These are phyloP conservation scores for Drosophila multiciliata DNA, from an alignment of 2,888 invertebrate genomes.

Conservation along the genomic window DNA sequence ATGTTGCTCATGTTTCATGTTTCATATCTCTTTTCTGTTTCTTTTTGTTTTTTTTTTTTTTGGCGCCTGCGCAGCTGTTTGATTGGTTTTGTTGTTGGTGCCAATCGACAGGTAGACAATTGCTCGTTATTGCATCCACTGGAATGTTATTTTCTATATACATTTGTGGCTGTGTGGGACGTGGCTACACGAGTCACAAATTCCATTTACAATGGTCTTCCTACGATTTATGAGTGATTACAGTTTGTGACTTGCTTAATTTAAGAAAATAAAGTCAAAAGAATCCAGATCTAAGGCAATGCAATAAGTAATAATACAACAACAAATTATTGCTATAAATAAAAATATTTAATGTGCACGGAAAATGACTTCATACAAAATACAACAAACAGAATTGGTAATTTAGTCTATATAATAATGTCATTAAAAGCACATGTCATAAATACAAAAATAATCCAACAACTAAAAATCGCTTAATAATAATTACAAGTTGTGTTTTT, in stretches of 20 bases:
- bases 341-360: neutral
- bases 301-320: neutral
- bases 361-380: neutral
- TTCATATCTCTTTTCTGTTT: neutral
- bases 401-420: neutral
- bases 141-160: slow-evolving; percentile 38
- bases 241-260: slow-evolving; percentile 30
- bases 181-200: slow-evolving; percentile 24
- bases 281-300: neutral
- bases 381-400: neutral
- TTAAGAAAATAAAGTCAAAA: slow-evolving; percentile 2
- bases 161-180: slow-evolving; percentile 30
- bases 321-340: neutral
- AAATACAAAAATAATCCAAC: neutral
- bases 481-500: neutral
- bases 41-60: neutral
- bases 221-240: slow-evolving; percentile 44
- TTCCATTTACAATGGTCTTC: slow-evolving; percentile 43
- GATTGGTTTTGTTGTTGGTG: slow-evolving; percentile 57
- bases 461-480: slow-evolving; percentile 1
- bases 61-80: slow-evolving; percentile 61
- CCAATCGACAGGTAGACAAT: slow-evolving; percentile 69
- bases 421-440: neutral
- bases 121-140: slow-evolving; percentile 56
- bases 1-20: slow-evolving; percentile 16